Evolutionary conservation across 1,140 invertebrate species (phyloP), one percentile per base, ranked within the genome.

Genomic region (Platyura marginata): DNA sequence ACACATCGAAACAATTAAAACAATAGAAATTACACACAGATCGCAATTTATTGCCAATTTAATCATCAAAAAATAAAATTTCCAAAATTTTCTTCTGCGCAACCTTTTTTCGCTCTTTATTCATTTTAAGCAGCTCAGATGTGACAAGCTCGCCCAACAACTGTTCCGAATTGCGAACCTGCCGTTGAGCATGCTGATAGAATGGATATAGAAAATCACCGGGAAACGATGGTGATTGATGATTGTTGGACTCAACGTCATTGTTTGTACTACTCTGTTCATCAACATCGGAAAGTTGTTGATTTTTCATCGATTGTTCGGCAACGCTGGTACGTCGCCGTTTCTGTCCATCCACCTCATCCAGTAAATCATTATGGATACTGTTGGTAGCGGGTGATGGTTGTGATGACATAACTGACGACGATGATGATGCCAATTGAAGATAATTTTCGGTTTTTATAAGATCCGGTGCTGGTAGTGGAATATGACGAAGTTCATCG

Each of bases 51-150:
- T n/a, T n/a, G n/a, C n/a, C n/a, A n/a, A n/a, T n/a, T 23, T 19
- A 37, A 16, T 61, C 58, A 33, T 61, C 58, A 29, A 61, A 61
- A 41, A 61, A 61, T 18, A 61, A 50, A 48, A 61, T 57, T 49
- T 61, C 58, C 25, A 61, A 44, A 21, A 61, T 61, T 39, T 56
- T 43, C 37, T 56, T 58, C 44, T 61, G 58, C 13, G 52, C 58
- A 39, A 48, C 51, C 47, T 57, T 60, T 35, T 55, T 54, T 16
- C 55, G 48, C 43, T 61, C 58, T 45, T 58, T 60, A 38, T 47
- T 53, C 58, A 61, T 61, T 44, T 61, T 61, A 0, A 58, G 47
- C 10, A 61, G 45, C 45, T 61, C 58, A 21, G 56, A 58, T 36
- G 58, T 61, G 3, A 60, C 58, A 25, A 61, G 41, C 41, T 61